phyloP scores from a whole-genome alignment of 2,113 vertebrate genomes.

The Ailuropoda melanoleuca region DNA sequence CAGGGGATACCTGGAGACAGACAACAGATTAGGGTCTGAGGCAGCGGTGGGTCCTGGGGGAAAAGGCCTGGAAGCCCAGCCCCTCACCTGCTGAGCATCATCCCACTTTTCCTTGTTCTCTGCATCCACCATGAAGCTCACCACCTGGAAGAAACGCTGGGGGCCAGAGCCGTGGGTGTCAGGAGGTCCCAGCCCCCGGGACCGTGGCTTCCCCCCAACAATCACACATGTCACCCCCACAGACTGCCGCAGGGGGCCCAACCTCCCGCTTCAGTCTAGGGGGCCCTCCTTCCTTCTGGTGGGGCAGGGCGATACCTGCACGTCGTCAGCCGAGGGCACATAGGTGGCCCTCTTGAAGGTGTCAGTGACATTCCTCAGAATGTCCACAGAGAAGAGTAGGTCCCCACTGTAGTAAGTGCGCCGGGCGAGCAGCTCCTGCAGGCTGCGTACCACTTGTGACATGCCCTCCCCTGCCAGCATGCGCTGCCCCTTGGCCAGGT shows the following conservation, averaged over 20 bases:
- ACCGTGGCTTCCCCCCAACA: neutral
- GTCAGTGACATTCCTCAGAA: constrained; percentile 99
- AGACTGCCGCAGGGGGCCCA: neutral
- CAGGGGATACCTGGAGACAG: constrained; percentile 91
- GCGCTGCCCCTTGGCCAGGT: constrained; percentile 99
- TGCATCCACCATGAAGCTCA: constrained; percentile 97
- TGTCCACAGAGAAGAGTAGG: constrained; percentile 99
- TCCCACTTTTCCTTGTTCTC: constrained; percentile 97
- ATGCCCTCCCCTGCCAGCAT: constrained; percentile 98
- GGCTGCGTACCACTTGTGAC: constrained; percentile 97
- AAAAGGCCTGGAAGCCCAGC: neutral
- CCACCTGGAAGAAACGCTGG: constrained; percentile 98
- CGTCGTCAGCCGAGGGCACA: constrained; percentile 95
- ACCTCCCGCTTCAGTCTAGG: neutral
- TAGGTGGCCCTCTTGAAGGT: constrained; percentile 99
- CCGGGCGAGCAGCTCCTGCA: constrained; percentile 96
- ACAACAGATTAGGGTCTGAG: neutral
- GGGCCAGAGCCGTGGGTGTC: constrained; percentile 38
- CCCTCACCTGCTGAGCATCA: constrained; percentile 95
- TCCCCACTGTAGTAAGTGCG: constrained; percentile 98
- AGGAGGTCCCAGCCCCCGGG: neutral
- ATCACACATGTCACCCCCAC: neutral
- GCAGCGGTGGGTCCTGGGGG: accelerated
- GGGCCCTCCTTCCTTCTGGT: neutral
- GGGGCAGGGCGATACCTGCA: constrained; percentile 88